phyloP scores from a whole-genome alignment of 2,797 vertebrate species.

The Siniperca scherzeri region DNA sequence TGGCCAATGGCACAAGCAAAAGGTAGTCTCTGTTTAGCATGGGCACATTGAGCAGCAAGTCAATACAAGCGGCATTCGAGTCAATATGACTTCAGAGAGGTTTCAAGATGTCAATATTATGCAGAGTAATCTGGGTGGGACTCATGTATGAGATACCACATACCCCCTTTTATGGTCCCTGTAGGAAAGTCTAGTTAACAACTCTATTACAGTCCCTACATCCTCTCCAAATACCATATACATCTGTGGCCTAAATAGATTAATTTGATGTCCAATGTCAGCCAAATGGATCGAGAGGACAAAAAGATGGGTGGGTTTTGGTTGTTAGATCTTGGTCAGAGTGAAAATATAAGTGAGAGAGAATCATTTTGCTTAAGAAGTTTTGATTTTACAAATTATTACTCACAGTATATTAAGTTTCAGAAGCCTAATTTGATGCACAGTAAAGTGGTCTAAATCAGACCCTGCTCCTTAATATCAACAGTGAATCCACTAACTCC shows the following conservation, averaged over 20 bases:
- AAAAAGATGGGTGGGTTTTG: background rate
- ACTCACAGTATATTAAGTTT: background rate
- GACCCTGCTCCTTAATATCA: background rate
- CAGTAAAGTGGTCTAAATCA: background rate
- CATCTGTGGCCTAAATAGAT: background rate
- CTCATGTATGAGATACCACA: background rate
- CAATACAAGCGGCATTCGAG: background rate
- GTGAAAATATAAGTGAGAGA: background rate
- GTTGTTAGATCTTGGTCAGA: background rate
- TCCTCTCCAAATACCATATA: background rate
- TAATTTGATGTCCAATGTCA: background rate
- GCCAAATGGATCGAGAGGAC: background rate
- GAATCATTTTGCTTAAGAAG: background rate
- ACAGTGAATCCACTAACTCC: background rate
- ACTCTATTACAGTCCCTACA: too few species aligned
- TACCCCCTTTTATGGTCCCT: background rate
- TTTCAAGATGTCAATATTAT: background rate
- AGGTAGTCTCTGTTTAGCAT: background rate
- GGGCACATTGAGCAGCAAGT: background rate
- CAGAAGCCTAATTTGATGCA: background rate
- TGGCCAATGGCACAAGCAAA: background rate
- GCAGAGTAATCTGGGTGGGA: background rate
- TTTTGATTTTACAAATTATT: background rate
- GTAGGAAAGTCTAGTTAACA: too few species aligned
- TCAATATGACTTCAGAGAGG: background rate